A percentile compares a stretch with the other conserved stretches of the same genome.
Conservation (phyloP, 1,140 invertebrate species). For the Drosophila subpulchrella region DNA sequence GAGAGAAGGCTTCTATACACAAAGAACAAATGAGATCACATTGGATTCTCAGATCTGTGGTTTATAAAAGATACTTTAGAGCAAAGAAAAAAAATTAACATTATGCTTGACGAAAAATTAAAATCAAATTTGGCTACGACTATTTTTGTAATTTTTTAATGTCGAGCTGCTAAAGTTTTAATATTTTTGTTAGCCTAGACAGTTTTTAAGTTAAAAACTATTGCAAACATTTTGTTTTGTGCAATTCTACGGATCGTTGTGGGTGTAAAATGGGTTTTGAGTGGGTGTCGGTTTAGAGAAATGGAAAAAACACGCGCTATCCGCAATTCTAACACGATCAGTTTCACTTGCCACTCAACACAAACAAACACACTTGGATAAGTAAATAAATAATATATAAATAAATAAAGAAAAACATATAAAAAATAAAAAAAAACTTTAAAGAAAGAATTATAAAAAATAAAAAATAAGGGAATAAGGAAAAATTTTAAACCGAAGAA, state of each 20-base stretch:
- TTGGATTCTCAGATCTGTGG: neutral
- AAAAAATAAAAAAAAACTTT: neutral
- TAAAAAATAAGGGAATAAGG: neutral
- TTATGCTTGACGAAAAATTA: too few species aligned
- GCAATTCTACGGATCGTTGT: neutral
- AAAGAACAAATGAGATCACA: neutral
- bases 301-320: conserved; percentile 34
- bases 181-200: too few species aligned
- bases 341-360: conserved; percentile 59
- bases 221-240: neutral
- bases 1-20: neutral
- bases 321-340: conserved; percentile 60
- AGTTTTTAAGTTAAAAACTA: too few species aligned
- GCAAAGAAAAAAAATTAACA: too few species aligned
- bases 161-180: too few species aligned
- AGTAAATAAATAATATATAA: neutral
- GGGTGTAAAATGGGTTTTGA: neutral
- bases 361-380: conserved; percentile 6
- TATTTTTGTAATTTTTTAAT: too few species aligned
- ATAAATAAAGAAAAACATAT: neutral
- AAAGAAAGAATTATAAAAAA: too few species aligned
- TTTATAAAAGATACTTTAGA: too few species aligned
- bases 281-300: neutral
- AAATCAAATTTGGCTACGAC: too few species aligned
- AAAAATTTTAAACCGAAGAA: too few species aligned